Evolutionary conservation across 1,140 invertebrate species (phyloP).

Genomic region (Apis mellifera): DNA sequence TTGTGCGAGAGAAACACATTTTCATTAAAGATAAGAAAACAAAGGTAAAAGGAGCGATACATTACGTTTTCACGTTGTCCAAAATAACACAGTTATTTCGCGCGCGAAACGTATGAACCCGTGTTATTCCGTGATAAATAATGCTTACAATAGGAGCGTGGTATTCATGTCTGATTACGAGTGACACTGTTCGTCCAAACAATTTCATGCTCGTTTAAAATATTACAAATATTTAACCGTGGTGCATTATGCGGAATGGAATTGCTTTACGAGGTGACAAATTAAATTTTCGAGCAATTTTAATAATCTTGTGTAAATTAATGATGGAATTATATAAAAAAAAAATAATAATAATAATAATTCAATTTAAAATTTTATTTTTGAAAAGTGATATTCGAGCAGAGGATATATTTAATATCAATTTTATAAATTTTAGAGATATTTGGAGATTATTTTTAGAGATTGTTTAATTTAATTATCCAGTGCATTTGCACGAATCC

Average conservation of each 20-base stretch:
- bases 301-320: not conserved
- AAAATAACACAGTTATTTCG: not conserved
- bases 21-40: conserved; percentile 6
- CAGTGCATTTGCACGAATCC: too few species aligned
- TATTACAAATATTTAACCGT: not conserved
- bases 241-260: not conserved
- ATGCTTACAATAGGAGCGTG: not conserved
- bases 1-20: not conserved
- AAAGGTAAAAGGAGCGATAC: not conserved
- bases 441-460: too few species aligned
- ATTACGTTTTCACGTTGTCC: not conserved
- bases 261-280: not conserved
- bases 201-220: not conserved
- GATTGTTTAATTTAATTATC: too few species aligned
- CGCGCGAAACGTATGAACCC: not conserved
- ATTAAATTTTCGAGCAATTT: too few species aligned
- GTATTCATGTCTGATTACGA: not conserved
- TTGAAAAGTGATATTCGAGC: too few species aligned
- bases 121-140: not conserved
- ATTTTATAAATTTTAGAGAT: too few species aligned
- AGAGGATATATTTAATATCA: too few species aligned
- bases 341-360: too few species aligned
- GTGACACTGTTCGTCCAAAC: not conserved
- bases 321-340: not conserved
- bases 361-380: too few species aligned